Percentiles rank a stretch among this genome's conserved stretches.
Conservation (phyloP, 2,888 invertebrate genomes). For the Callosobruchus maculatus region DNA sequence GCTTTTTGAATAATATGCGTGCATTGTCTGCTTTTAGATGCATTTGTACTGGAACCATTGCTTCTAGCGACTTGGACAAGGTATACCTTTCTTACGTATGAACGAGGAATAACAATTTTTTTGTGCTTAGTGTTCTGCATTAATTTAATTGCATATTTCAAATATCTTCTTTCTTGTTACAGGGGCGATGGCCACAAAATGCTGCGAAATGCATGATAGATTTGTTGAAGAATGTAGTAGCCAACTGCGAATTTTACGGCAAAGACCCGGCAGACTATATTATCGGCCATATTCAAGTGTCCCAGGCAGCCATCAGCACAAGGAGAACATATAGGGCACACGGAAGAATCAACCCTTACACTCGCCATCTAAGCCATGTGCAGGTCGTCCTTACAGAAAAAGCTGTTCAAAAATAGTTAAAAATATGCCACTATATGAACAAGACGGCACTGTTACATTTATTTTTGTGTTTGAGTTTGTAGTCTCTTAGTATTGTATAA, state of each 20-base stretch:
- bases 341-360: constrained; percentile 80
- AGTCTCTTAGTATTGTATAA: too few relatives aligned
- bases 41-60: too few relatives aligned
- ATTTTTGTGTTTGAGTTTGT: too few relatives aligned
- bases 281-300: constrained; percentile 80
- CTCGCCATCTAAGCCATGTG: constrained; percentile 79
- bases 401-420: not conserved
- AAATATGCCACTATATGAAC: too few relatives aligned
- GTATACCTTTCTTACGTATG: too few relatives aligned
- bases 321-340: constrained; percentile 81
- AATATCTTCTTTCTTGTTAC: constrained; percentile 4
- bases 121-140: too few relatives aligned
- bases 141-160: too few relatives aligned
- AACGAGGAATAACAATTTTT: too few relatives aligned
- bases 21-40: too few relatives aligned
- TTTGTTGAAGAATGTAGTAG: constrained; percentile 75
- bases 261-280: constrained; percentile 73
- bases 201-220: constrained; percentile 76
- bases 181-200: constrained; percentile 77
- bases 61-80: too few relatives aligned
- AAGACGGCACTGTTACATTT: too few relatives aligned
- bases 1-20: too few relatives aligned
- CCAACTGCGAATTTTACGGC: constrained; percentile 76
- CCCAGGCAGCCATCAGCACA: constrained; percentile 73
- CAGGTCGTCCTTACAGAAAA: constrained; percentile 72